Conservation (phyloP, 2,888 invertebrate genomes). For the Cremastinae sp. region DNA sequence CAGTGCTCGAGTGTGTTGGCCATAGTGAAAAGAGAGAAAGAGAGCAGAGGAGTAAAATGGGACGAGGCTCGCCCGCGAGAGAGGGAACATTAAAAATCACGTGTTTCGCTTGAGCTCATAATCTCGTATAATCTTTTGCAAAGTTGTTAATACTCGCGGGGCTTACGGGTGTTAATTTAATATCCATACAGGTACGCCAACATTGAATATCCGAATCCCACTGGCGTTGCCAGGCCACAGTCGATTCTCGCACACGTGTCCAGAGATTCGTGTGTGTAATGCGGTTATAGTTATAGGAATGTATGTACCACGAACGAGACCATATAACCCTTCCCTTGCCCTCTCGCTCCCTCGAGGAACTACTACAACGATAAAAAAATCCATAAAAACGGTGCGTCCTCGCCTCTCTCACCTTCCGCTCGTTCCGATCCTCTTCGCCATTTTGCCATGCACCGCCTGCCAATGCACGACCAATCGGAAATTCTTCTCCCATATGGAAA, state of each 20-base stretch:
- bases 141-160: conserved; percentile 80
- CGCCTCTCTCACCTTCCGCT: conserved; percentile 43
- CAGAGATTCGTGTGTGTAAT: conserved; percentile 6
- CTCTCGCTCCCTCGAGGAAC: conserved; percentile 63
- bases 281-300: conserved; percentile 37
- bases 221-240: conserved; percentile 69
- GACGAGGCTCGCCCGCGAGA: conserved; percentile 62
- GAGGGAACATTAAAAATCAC: conserved; percentile 79
- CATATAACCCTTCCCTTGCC: conserved; percentile 44
- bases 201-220: conserved; percentile 81
- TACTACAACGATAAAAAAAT: conserved; percentile 76
- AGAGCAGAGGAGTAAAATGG: conserved; percentile 43
- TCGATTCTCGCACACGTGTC: conserved; percentile 47
- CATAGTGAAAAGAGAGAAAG: conserved; percentile 20
- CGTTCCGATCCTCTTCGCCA: conserved; percentile 38
- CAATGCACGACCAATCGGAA: conserved; percentile 26
- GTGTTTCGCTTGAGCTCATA: conserved; percentile 80
- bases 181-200: conserved; percentile 81
- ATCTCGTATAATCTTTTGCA: conserved; percentile 81
- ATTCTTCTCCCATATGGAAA: not conserved
- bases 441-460: conserved; percentile 44
- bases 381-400: conserved; percentile 76
- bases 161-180: conserved; percentile 81
- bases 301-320: conserved; percentile 37
- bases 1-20: conserved; percentile 4